Percentiles rank a stretch among this genome's conserved stretches.
Evolutionary conservation across 2,113 vertebrate species (phyloP).

Genomic region (Oryctolagus cuniculus): DNA sequence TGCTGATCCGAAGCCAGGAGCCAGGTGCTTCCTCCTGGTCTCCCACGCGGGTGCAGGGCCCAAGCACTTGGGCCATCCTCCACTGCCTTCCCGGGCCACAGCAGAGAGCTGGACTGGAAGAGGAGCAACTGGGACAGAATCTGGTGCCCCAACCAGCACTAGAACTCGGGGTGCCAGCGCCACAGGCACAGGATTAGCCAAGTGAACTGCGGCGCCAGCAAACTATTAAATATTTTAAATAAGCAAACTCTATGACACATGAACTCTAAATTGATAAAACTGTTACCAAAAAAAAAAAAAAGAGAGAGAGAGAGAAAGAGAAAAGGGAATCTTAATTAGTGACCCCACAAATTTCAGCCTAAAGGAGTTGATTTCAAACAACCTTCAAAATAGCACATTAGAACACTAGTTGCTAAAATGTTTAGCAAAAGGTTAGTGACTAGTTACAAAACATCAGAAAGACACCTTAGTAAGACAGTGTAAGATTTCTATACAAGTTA

Average conservation of each 20-base stretch:
- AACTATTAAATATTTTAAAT: background rate
- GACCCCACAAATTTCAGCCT: background rate
- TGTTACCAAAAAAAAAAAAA: background rate
- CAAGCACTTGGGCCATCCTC: too few species aligned
- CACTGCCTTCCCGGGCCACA: too few species aligned
- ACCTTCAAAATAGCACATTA: background rate
- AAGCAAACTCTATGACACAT: background rate
- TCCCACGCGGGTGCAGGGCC: too few species aligned
- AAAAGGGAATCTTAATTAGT: background rate
- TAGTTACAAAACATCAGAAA: background rate
- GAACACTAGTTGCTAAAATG: conserved; percentile 12
- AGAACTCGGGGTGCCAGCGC: too few species aligned
- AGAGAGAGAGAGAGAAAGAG: background rate
- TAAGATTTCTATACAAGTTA: background rate
- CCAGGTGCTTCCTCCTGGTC: too few species aligned
- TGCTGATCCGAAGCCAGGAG: too few species aligned
- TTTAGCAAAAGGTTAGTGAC: background rate
- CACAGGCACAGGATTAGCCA: too few species aligned
- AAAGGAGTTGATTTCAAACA: background rate
- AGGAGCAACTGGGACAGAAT: too few species aligned
- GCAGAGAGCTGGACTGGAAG: too few species aligned
- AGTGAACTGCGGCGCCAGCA: background rate
- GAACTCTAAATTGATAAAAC: conserved; percentile 43
- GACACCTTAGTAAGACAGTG: background rate
- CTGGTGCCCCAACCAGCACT: too few species aligned